These are phyloP conservation scores for Eupleurogrammus muticus DNA, from an alignment of 2,797 vertebrate species.

Conservation along the genomic window DNA sequence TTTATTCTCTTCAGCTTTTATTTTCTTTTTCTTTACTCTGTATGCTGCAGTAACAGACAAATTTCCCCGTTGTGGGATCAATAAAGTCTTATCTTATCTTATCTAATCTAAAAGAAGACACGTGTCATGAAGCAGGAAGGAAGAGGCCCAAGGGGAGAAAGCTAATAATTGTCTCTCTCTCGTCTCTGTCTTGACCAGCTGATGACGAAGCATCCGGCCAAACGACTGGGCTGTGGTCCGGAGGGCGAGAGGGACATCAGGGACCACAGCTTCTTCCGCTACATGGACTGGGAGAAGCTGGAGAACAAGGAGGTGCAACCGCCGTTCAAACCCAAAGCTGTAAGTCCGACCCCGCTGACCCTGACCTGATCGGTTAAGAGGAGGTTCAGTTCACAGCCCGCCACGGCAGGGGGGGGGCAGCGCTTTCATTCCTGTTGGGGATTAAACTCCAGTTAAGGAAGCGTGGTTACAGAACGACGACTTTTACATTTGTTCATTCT, in stretches of 20 bases:
- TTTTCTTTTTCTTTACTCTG: no score
- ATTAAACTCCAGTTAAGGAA: constrained; percentile 11
- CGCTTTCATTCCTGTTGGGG: background rate
- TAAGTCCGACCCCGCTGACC: constrained; percentile 82
- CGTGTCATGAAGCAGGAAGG: background rate
- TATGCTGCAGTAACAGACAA: no score
- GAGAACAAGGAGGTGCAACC: constrained; percentile 97
- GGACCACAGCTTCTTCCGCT: constrained; percentile 96
- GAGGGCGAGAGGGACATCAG: constrained; percentile 94
- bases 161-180: constrained; percentile 2
- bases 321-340: constrained; percentile 95
- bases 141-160: background rate
- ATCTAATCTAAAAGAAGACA: no score
- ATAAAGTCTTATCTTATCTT: no score
- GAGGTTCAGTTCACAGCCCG: background rate
- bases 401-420: constrained; percentile 2
- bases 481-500: constrained; percentile 11
- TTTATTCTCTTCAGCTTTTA: no score
- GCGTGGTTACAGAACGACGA: background rate
- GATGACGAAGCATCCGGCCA: constrained; percentile 96
- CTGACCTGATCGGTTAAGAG: background rate
- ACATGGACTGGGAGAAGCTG: constrained; percentile 97
- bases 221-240: constrained; percentile 92
- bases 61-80: no score
- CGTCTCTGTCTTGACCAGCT: constrained; percentile 78